These are phyloP conservation scores for Oncorhynchus clarkii DNA, from an alignment of 2,113 vertebrate species.

Conservation along the genomic window DNA sequence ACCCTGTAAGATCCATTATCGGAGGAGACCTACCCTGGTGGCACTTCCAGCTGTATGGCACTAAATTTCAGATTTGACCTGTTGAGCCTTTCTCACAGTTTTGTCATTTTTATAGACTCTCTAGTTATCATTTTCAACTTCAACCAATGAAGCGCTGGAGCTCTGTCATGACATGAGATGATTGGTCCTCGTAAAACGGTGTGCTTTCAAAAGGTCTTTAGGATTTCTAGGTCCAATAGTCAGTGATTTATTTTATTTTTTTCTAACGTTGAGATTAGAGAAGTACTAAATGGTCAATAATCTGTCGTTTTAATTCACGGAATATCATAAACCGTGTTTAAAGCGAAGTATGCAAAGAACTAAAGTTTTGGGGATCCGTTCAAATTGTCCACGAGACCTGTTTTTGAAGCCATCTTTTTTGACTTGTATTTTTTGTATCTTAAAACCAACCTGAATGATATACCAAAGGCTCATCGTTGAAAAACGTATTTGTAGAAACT, in stretches of 20 bases:
- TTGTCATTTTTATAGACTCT: too few relatives aligned
- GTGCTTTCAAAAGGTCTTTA: constrained; percentile 43
- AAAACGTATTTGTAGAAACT: too few relatives aligned
- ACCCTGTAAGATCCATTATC: constrained; percentile 56
- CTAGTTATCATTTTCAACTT: background rate
- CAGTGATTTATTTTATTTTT: too few relatives aligned
- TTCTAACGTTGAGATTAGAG: too few relatives aligned
- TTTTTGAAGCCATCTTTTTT: background rate
- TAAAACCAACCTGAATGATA: too few relatives aligned
- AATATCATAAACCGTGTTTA: too few relatives aligned
- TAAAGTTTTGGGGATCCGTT: background rate
- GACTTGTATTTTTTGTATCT: too few relatives aligned
- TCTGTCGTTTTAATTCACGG: too few relatives aligned
- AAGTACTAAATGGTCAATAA: too few relatives aligned
- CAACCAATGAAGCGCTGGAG: constrained; percentile 35
- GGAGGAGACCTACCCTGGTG: constrained; percentile 73
- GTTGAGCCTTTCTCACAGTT: background rate
- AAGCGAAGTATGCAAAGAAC: too few relatives aligned
- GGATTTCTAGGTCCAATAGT: background rate
- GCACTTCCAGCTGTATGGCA: constrained; percentile 40
- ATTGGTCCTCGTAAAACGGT: background rate
- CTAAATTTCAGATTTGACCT: background rate
- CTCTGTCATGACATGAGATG: constrained; percentile 18
- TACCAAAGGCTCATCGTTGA: too few relatives aligned
- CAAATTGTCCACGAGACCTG: background rate